Conservation (phyloP, 2,888 invertebrate genomes). For the Willowsia nigromaculata region DNA sequence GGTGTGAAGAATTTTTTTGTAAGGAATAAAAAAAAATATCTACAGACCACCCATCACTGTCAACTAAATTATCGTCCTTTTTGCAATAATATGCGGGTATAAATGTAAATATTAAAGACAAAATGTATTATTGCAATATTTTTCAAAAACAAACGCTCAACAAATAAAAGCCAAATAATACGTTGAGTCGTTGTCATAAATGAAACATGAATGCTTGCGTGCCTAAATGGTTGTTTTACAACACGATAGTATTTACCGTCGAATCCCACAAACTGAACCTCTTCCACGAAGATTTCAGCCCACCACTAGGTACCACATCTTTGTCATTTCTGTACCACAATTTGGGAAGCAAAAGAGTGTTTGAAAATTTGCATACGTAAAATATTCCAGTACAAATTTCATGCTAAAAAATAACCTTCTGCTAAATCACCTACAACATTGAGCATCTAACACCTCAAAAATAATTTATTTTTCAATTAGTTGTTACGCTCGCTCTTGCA, state of each 20-base stretch:
- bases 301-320: not conserved
- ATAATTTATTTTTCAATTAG: conserved; percentile 34
- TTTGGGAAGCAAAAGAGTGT: not conserved
- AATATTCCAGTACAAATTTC: not conserved
- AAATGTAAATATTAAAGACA: conserved; percentile 20
- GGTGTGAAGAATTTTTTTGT: not conserved
- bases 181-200: not conserved
- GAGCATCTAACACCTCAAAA: conserved; percentile 15
- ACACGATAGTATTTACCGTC: no score
- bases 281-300: no score
- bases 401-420: not conserved
- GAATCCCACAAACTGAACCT: no score
- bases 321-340: not conserved
- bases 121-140: not conserved
- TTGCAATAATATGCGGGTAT: conserved; percentile 14
- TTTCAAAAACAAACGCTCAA: not conserved
- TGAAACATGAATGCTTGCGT: conserved; percentile 15
- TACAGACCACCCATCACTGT: conserved; percentile 40
- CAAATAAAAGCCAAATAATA: not conserved
- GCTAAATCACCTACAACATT: not conserved
- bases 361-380: conserved; percentile 34
- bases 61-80: conserved; percentile 19
- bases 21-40: not conserved
- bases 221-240: no score
- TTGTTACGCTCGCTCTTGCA: not conserved